Conservation (phyloP, 30 jellyfish, hydroid and myxozoan species). For the Pelagia noctiluca region DNA sequence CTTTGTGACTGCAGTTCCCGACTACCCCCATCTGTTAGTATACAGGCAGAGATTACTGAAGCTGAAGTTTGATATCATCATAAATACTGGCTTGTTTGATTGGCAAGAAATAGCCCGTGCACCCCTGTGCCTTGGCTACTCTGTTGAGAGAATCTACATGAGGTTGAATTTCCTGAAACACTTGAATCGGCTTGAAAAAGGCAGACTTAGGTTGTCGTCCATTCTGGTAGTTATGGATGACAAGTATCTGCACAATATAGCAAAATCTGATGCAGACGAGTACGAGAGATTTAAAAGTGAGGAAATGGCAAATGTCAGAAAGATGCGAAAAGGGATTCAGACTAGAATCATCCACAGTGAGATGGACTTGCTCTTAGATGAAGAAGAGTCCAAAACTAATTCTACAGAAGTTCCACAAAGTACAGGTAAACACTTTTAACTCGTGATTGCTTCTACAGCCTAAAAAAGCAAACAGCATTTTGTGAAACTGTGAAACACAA, state of each 20-base stretch:
- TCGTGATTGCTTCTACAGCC: too few relatives aligned
- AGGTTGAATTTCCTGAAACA: conserved; percentile 44
- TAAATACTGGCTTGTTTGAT: conserved; percentile 17
- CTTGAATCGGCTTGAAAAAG: conserved; percentile 25
- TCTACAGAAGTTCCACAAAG: too few relatives aligned
- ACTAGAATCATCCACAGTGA: conserved; percentile 51
- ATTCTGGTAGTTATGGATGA: conserved; percentile 35
- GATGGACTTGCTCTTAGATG: conserved; percentile 14
- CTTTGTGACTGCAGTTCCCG: conserved; percentile 40
- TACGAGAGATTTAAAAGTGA: conserved; percentile 31
- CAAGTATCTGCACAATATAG: conserved; percentile 11
- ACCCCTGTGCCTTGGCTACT: conserved; percentile 54
- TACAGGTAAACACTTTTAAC: too few relatives aligned
- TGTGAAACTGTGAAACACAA: too few relatives aligned
- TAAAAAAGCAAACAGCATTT: too few relatives aligned
- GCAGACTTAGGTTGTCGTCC: conserved; percentile 36
- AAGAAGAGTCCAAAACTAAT: too few relatives aligned
- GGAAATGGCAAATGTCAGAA: conserved; percentile 25
- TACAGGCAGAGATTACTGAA: conserved; percentile 60
- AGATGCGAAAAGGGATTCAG: conserved; percentile 35
- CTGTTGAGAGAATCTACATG: conserved; percentile 51
- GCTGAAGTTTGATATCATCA: conserved; percentile 48
- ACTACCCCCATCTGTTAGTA: conserved; percentile 55
- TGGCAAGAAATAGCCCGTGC: conserved; percentile 70
- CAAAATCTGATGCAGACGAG: conserved; percentile 29